Percentiles rank a stretch among this genome's conserved stretches.
Conservation (phyloP, 2,797 vertebrate species). For the Eupleurogrammus muticus region DNA sequence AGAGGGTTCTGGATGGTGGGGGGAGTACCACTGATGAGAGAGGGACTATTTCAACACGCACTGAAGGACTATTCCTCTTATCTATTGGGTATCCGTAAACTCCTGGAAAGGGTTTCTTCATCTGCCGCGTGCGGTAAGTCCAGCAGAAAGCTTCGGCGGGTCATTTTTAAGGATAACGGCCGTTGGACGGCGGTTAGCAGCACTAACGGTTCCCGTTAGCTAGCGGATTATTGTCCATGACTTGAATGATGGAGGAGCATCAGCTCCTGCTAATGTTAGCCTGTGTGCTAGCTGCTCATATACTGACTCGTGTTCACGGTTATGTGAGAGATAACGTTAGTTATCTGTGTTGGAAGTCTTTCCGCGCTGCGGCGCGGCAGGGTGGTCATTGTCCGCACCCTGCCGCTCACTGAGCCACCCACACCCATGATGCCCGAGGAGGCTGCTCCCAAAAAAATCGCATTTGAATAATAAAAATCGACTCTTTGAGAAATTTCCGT, state of each 20-base stretch:
- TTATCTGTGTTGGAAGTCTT: neutral
- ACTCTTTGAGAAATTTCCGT: neutral
- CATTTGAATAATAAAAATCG: neutral
- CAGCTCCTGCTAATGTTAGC: slow-evolving; percentile 66
- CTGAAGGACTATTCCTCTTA: slow-evolving; percentile 32
- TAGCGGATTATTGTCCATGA: slow-evolving; percentile 83
- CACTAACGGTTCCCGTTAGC: slow-evolving; percentile 54
- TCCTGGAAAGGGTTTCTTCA: slow-evolving; percentile 30
- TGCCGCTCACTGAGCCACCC: slow-evolving; percentile 68
- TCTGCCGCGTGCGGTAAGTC: slow-evolving; percentile 74
- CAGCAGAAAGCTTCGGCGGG: neutral
- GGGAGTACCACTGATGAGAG: slow-evolving; percentile 83
- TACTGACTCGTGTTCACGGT: neutral
- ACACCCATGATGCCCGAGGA: slow-evolving; percentile 70
- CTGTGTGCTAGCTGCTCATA: neutral
- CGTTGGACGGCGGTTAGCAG: slow-evolving; percentile 52
- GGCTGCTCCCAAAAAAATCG: slow-evolving; percentile 40
- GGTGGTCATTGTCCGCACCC: slow-evolving; percentile 68
- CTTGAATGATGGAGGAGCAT: slow-evolving; percentile 80
- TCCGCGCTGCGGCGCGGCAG: neutral
- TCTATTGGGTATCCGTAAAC: slow-evolving; percentile 43
- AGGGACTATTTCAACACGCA: slow-evolving; percentile 53
- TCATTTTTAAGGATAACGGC: neutral
- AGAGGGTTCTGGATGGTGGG: slow-evolving; percentile 78
- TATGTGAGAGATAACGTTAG: neutral